A percentile compares a stretch with the other conserved stretches of the same genome.
Evolutionary conservation across 2,113 vertebrate species (phyloP).

Genomic region (Sardina pilchardus): DNA sequence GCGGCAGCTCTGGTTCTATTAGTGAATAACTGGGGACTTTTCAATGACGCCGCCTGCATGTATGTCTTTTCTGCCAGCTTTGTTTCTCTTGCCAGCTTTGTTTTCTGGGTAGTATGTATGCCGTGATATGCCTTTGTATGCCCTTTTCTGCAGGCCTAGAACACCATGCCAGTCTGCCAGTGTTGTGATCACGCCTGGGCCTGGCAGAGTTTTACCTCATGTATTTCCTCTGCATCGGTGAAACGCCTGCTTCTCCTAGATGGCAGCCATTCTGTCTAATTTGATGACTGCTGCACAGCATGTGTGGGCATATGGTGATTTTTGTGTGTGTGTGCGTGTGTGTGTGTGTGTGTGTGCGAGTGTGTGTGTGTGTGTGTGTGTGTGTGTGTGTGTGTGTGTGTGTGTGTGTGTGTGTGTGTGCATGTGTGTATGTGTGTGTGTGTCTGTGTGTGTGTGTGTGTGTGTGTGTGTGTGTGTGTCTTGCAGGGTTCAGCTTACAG

Average conservation of each 20-base stretch:
- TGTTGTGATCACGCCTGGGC: neutral
- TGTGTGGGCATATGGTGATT: neutral
- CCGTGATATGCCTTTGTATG: too few species aligned
- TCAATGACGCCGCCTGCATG: too few species aligned
- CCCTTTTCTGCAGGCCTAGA: neutral
- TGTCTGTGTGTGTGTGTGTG: neutral
- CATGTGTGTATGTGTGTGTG: neutral
- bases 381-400: constrained; percentile 1
- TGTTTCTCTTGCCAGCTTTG: neutral
- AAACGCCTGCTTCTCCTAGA: neutral
- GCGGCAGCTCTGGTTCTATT: neutral
- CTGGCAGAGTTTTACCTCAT: neutral
- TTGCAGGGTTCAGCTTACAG: neutral
- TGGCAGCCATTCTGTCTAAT: neutral
- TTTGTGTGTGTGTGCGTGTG: neutral
- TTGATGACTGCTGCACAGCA: neutral
- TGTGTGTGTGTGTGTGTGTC: neutral
- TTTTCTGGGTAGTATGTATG: too few species aligned
- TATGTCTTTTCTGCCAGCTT: neutral
- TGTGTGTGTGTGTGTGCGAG: neutral
- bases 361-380: neutral
- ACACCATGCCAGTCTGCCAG: neutral
- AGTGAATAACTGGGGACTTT: neutral
- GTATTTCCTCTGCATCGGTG: neutral
- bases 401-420: constrained; percentile 4